phyloP scores from a whole-genome alignment of 2,113 vertebrate genomes.

The Tupaia chinensis region DNA sequence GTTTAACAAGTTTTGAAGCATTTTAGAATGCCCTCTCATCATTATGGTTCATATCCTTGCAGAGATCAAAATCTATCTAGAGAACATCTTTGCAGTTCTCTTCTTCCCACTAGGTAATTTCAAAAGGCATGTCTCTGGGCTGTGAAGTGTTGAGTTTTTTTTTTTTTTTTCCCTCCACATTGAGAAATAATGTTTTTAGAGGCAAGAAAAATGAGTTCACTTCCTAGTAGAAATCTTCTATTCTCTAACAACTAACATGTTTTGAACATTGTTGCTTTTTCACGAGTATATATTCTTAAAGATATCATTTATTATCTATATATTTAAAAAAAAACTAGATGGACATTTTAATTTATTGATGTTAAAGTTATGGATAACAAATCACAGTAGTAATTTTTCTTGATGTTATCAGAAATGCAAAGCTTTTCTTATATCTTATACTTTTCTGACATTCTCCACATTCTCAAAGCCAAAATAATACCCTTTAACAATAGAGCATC shows the following conservation, averaged over 20 bases:
- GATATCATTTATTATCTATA: conserved; percentile 67
- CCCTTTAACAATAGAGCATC: conserved; percentile 60
- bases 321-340: conserved; percentile 26
- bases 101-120: background rate
- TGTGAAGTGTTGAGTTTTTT: background rate
- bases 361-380: conserved; percentile 51
- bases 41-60: conserved; percentile 60
- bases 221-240: conserved; percentile 21
- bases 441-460: conserved; percentile 69
- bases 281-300: conserved; percentile 43
- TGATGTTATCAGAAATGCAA: conserved; percentile 52
- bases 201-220: conserved; percentile 37
- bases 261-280: background rate
- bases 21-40: conserved; percentile 54
- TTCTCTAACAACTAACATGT: conserved; percentile 40
- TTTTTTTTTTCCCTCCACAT: background rate
- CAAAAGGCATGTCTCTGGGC: conserved; percentile 20
- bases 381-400: conserved; percentile 8
- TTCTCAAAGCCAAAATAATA: conserved; percentile 58
- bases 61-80: conserved; percentile 45
- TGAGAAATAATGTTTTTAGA: conserved; percentile 62
- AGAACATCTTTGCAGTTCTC: background rate
- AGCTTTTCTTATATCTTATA: conserved; percentile 19
- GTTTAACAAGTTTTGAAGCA: conserved; percentile 41
- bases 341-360: conserved; percentile 63